These are phyloP conservation scores for Trichonephila clavata DNA, from an alignment of 1,140 invertebrate genomes.

Conservation along the genomic window DNA sequence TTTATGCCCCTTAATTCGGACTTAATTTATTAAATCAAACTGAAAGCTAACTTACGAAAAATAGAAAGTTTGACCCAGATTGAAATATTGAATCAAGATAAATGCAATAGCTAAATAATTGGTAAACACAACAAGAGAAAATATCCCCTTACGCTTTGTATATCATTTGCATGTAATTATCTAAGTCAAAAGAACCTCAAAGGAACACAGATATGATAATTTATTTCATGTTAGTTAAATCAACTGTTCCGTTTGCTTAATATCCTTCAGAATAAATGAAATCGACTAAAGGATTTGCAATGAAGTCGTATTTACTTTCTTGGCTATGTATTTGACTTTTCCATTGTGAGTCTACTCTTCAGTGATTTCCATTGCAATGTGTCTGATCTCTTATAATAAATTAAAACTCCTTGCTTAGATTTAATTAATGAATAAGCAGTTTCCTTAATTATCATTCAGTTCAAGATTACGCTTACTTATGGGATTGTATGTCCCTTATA, in stretches of 20 bases:
- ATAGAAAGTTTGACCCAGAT: neutral
- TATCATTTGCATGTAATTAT: slow-evolving; percentile 21
- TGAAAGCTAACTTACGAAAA: neutral
- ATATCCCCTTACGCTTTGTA: slow-evolving; percentile 5
- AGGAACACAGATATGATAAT: slow-evolving; percentile 44
- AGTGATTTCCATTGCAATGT: neutral
- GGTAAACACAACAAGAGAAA: slow-evolving; percentile 2
- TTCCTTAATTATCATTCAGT: too few relatives aligned
- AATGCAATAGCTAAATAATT: neutral
- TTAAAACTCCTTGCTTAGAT: neutral
- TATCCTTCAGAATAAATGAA: slow-evolving; percentile 1
- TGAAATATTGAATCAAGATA: slow-evolving; percentile 36
- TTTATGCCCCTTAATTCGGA: neutral
- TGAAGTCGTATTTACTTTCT: slow-evolving; percentile 13
- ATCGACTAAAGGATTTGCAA: slow-evolving; percentile 7
- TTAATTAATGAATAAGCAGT: neutral
- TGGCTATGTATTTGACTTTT: slow-evolving; percentile 1
- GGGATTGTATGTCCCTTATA: too few relatives aligned
- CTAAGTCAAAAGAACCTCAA: slow-evolving; percentile 28
- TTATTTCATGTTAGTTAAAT: slow-evolving; percentile 40
- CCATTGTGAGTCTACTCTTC: neutral
- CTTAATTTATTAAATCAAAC: slow-evolving; percentile 16
- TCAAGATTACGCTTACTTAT: too few relatives aligned
- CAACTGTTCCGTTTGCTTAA: slow-evolving; percentile 26
- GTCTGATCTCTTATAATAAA: neutral